Evolutionary conservation across 2,888 invertebrate species (phyloP).

Genomic region (Apocheima hispidaria): DNA sequence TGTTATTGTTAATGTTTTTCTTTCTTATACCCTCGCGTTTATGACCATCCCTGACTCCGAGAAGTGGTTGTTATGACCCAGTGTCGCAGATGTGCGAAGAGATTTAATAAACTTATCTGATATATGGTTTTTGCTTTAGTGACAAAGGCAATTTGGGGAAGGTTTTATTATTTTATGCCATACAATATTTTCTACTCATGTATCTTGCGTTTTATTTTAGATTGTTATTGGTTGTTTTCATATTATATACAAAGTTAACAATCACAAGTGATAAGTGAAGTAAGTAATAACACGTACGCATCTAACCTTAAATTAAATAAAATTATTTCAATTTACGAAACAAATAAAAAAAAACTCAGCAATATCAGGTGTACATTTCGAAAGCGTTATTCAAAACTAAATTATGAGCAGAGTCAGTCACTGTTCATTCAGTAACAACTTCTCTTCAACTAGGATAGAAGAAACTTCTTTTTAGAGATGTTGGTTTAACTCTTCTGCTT

Average conservation of each 20-base stretch:
- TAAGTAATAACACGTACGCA: neutral
- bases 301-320: no score
- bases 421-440: neutral
- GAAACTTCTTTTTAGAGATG: neutral
- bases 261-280: no score
- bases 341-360: neutral
- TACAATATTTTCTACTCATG: no score
- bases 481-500: neutral
- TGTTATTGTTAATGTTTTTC: slow-evolving; percentile 50
- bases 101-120: slow-evolving; percentile 27
- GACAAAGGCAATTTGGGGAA: slow-evolving; percentile 5
- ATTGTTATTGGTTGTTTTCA: no score
- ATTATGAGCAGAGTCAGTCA: slow-evolving; percentile 11
- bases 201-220: no score
- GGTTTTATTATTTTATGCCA: slow-evolving; percentile 3
- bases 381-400: slow-evolving; percentile 12
- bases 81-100: slow-evolving; percentile 26
- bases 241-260: no score
- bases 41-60: slow-evolving; percentile 43
- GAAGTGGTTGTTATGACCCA: slow-evolving; percentile 35
- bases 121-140: slow-evolving; percentile 14
- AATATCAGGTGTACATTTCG: slow-evolving; percentile 10
- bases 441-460: neutral
- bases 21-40: slow-evolving; percentile 48
- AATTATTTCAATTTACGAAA: neutral